Conservation (phyloP, 1,140 invertebrate genomes). For the Sipha flava region DNA sequence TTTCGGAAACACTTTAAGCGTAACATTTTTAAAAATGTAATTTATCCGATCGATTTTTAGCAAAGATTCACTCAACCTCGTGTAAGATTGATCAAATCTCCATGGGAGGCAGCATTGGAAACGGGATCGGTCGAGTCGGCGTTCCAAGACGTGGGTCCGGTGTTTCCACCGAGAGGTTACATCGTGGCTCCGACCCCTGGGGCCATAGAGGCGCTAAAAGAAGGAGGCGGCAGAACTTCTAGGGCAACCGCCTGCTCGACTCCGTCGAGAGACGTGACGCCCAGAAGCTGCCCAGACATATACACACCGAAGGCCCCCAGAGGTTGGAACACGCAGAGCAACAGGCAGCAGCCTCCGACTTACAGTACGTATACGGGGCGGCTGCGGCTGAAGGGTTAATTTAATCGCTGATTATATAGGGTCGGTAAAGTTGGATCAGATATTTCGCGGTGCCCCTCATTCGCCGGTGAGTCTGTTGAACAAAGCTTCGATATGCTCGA, state of each 20-base stretch:
- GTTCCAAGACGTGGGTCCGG: slow-evolving; percentile 49
- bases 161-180: slow-evolving; percentile 34
- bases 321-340: slow-evolving; percentile 46
- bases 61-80: slow-evolving; percentile 53
- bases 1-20: too few species aligned
- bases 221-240: not conserved
- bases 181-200: slow-evolving; percentile 34
- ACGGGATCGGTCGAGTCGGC: slow-evolving; percentile 60
- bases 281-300: not conserved
- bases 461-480: slow-evolving; percentile 38
- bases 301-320: slow-evolving; percentile 49
- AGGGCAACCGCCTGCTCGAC: slow-evolving; percentile 12
- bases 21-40: not conserved
- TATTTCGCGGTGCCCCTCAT: slow-evolving; percentile 38
- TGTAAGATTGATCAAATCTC: slow-evolving; percentile 56
- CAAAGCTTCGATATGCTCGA: not conserved
- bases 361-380: slow-evolving; percentile 4
- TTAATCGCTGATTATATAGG: slow-evolving; percentile 34
- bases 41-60: slow-evolving; percentile 40
- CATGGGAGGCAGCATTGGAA: slow-evolving; percentile 64
- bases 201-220: slow-evolving; percentile 22
- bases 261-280: not conserved
- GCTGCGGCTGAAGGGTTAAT: not conserved
- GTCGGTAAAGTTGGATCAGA: slow-evolving; percentile 39
- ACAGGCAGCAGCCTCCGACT: slow-evolving; percentile 31